Percentiles rank a stretch among this genome's conserved stretches.
These are phyloP conservation scores for Pammene aurita DNA, from an alignment of 2,888 invertebrate genomes.

Conservation along the genomic window DNA sequence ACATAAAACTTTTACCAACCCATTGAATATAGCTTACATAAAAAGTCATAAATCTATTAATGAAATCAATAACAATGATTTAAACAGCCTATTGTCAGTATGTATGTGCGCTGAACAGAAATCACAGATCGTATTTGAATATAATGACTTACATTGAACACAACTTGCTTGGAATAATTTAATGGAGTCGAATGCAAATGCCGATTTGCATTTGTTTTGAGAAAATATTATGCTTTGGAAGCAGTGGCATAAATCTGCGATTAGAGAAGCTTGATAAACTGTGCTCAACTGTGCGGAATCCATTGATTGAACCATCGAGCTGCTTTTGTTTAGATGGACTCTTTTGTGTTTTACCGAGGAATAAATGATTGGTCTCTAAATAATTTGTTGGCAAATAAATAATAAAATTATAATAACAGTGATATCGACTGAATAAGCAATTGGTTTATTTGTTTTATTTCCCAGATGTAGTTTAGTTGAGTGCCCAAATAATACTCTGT, in stretches of 20 bases:
- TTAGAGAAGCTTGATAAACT: conserved; percentile 25
- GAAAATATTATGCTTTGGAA: conserved; percentile 35
- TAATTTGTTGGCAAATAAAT: neutral
- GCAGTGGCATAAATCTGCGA: conserved; percentile 22
- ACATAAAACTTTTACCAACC: conserved; percentile 31
- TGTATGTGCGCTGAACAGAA: conserved; percentile 38
- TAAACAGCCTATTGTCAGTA: conserved; percentile 37
- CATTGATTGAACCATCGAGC: neutral
- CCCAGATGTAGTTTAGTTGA: too few relatives aligned
- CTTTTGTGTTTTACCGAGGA: neutral
- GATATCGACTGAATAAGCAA: neutral
- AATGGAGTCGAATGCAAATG: conserved; percentile 37
- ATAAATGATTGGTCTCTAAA: neutral
- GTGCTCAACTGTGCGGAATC: conserved; percentile 14
- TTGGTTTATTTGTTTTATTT: neutral
- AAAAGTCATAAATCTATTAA: conserved; percentile 39
- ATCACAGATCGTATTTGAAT: conserved; percentile 37
- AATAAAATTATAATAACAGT: neutral
- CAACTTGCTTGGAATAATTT: conserved; percentile 40
- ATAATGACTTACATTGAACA: conserved; percentile 41
- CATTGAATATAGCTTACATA: conserved; percentile 36
- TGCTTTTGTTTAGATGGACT: neutral
- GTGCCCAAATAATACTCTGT: neutral
- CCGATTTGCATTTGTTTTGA: conserved; percentile 37
- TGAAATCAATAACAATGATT: conserved; percentile 42